phyloP scores from a whole-genome alignment of 1,140 invertebrate species.

The Belonocnema kinseyi region DNA sequence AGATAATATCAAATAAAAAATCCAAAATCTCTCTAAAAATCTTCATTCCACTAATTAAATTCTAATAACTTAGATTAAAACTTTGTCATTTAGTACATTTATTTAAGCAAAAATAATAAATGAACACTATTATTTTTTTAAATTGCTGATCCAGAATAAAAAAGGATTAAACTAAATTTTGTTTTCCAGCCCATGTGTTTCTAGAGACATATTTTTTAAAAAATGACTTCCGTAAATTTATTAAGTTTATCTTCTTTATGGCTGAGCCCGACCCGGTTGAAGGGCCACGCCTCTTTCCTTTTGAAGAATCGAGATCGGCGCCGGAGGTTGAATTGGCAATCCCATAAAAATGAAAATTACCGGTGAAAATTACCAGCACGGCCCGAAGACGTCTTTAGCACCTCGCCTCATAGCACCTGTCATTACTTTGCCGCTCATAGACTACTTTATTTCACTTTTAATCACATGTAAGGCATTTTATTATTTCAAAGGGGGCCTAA shows the following conservation, averaged over 20 bases:
- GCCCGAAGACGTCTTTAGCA: constrained; percentile 27
- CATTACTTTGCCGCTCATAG: constrained; percentile 19
- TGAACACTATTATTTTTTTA: no score
- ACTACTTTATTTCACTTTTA: not conserved
- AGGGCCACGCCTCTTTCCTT: constrained; percentile 3
- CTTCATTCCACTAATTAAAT: no score
- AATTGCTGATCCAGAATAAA: no score
- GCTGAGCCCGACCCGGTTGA: not conserved
- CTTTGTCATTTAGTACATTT: no score
- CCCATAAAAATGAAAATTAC: constrained; percentile 32
- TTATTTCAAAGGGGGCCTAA: not conserved
- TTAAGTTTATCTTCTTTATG: not conserved
- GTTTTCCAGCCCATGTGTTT: no score
- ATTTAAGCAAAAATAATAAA: no score
- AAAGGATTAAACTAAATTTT: no score
- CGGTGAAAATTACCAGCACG: constrained; percentile 20
- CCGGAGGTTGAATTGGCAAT: constrained; percentile 27
- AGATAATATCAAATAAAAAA: no score
- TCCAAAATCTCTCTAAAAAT: no score
- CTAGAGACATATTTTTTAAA: no score
- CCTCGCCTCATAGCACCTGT: constrained; percentile 18
- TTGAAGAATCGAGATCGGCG: constrained; percentile 12
- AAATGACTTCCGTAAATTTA: not conserved
- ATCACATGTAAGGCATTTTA: not conserved
- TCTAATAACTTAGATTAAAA: no score